phyloP scores from a whole-genome alignment of 1,140 invertebrate genomes.

The Acromyrmex heyeri region DNA sequence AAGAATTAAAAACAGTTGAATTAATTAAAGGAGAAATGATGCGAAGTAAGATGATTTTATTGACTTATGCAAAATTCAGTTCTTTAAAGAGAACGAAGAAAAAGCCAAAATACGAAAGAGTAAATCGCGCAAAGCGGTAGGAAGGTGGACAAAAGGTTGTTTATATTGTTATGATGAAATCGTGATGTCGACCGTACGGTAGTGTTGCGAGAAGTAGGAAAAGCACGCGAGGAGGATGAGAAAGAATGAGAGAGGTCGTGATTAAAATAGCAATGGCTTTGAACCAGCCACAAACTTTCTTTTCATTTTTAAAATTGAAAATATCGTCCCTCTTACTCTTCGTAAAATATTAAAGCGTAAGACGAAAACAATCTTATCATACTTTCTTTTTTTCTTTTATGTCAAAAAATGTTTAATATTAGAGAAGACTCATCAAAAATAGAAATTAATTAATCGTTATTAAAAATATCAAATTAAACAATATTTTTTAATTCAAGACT shows the following conservation, averaged over 20 bases:
- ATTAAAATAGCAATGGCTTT: constrained; percentile 53
- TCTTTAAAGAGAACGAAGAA: background rate
- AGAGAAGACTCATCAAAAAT: background rate
- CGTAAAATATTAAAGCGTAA: background rate
- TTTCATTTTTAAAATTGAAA: background rate
- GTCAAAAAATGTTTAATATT: background rate
- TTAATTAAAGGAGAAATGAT: background rate
- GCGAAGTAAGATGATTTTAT: background rate
- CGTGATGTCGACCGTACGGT: constrained; percentile 71
- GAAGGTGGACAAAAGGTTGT: constrained; percentile 57
- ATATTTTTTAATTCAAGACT: background rate
- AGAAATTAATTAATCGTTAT: background rate
- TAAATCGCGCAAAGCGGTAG: background rate
- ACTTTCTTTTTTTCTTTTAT: background rate
- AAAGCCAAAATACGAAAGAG: constrained; percentile 13
- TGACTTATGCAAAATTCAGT: background rate
- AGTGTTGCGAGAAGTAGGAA: constrained; percentile 68
- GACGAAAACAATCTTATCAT: background rate
- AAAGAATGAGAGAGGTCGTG: constrained; percentile 52
- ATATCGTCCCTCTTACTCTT: background rate
- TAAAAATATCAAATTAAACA: background rate
- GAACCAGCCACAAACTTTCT: background rate
- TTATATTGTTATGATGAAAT: constrained; percentile 79
- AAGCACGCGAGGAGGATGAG: constrained; percentile 20
- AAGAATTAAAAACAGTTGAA: background rate